Base-by-base conservation (phyloP, 2,797 vertebrate species). In the Apogon talboti region DNA sequence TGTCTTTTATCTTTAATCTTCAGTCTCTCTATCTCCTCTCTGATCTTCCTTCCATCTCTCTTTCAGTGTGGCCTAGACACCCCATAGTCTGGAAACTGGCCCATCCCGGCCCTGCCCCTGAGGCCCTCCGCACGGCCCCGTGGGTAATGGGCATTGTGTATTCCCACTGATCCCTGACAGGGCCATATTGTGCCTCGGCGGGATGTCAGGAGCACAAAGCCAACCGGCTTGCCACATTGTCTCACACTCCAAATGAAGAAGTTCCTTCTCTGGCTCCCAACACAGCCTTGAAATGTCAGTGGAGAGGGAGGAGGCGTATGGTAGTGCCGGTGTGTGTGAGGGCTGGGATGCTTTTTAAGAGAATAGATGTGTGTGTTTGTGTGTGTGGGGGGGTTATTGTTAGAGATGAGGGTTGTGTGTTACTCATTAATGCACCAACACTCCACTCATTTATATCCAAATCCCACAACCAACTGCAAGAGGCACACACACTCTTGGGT, bases 211-310 rank as follows among this genome's bases (percentile, higher is more conserved):
- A 81, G 82, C 91, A 94, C 91, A 94, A 94, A 94, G 90, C 88
- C 87, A 81, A 86, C 87, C 86, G 72, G 89, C 86, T 85, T 88
- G 89, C 88, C 71, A 84, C 92, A 93, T 94, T 93, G 92, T 94
- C 91, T 92, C 91, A 91, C 89, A 90, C 88, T 92, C 93, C 90
- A 94, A 94, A 94, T 92, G 91, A 93, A 94, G 92, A 93, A 93
- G 92, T 92, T 92, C 88, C 82, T 91, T 87, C 87, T 90, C 80
- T 83, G 87, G 82, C 82, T 86, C 87, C 83, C 88, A 89, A 89
- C 79, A 71, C 78, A 91, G 87, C 80, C 89, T 87, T 89, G 78
- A 91, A 92, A 91, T 92, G 91, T 85, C 88, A 88, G 79, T 60
- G 49, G 59, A 71, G 74, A 57, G 78, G 87, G 79, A 85, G 84